phyloP scores from a whole-genome alignment of 2,888 invertebrate species.

The Lysandra coridon region DNA sequence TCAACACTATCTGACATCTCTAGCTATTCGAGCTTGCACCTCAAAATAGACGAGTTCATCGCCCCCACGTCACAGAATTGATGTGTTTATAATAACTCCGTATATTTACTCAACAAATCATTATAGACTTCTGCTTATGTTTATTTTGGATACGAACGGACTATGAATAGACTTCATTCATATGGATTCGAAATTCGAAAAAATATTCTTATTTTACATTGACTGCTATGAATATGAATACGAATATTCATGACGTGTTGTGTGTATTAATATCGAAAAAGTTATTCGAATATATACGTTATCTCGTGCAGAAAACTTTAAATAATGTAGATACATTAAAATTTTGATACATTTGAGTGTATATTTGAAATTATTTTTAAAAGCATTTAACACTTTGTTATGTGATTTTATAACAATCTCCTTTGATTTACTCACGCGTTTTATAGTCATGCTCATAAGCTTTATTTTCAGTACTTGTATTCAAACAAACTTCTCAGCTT shows the following conservation, averaged over 20 bases:
- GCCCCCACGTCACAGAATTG: conserved; percentile 43
- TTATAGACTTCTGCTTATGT: neutral
- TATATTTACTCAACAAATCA: neutral
- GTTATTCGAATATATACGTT: neutral
- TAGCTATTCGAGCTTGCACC: conserved; percentile 49
- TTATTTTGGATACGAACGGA: neutral
- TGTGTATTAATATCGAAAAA: conserved; percentile 52
- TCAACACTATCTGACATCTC: conserved; percentile 33
- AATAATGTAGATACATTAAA: too few species aligned
- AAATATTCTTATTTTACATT: conserved; percentile 57
- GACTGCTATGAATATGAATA: conserved; percentile 47
- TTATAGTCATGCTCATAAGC: too few species aligned
- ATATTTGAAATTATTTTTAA: too few species aligned
- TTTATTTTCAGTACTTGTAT: too few species aligned
- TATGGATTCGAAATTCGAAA: neutral
- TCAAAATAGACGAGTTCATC: conserved; percentile 59
- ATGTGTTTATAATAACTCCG: conserved; percentile 30
- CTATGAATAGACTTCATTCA: conserved; percentile 10
- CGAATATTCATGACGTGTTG: conserved; percentile 51
- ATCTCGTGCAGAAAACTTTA: neutral
- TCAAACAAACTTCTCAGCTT: too few species aligned
- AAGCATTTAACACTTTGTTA: too few species aligned
- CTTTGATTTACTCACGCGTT: too few species aligned
- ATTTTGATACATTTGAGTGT: too few species aligned
- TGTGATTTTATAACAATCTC: too few species aligned